These are phyloP conservation scores for Rhopilema esculentum DNA, from an alignment of 30 jellyfish, hydroid and myxozoan genomes.

Conservation along the genomic window DNA sequence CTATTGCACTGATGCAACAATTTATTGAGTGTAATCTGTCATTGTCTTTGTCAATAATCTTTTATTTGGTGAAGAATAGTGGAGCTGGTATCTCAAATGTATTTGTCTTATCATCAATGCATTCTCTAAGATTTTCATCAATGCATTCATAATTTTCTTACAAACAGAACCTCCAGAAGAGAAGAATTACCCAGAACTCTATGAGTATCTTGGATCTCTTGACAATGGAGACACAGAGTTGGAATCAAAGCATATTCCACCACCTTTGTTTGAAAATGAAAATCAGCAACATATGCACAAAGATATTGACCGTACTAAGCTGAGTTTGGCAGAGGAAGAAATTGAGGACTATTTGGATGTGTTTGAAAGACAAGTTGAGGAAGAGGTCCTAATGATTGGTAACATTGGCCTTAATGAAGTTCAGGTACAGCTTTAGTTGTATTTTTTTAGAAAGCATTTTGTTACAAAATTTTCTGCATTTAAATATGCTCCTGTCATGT, in stretches of 20 bases:
- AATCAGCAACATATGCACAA: slow-evolving; percentile 67
- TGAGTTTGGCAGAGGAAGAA: slow-evolving; percentile 92
- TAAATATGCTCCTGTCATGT: background rate
- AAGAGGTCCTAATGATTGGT: slow-evolving; percentile 93
- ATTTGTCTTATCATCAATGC: too few relatives aligned
- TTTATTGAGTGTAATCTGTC: too few relatives aligned
- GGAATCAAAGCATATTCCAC: slow-evolving; percentile 77
- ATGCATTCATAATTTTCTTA: background rate
- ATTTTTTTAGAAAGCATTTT: background rate
- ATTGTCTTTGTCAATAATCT: too few relatives aligned
- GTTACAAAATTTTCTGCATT: background rate
- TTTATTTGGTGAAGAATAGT: too few relatives aligned
- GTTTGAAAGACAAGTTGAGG: slow-evolving; percentile 85
- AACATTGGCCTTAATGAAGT: slow-evolving; percentile 86
- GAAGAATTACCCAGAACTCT: slow-evolving; percentile 73
- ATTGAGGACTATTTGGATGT: slow-evolving; percentile 86
- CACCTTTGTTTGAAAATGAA: slow-evolving; percentile 64
- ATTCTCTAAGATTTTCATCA: too few relatives aligned
- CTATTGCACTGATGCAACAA: too few relatives aligned
- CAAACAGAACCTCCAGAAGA: slow-evolving; percentile 55
- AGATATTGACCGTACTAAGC: slow-evolving; percentile 56
- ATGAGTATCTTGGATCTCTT: slow-evolving; percentile 72
- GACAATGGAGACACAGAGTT: slow-evolving; percentile 83
- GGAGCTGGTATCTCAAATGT: too few relatives aligned
- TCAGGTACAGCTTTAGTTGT: slow-evolving; percentile 52